These are phyloP conservation scores for Ecliptopera silaceata DNA, from an alignment of 2,888 invertebrate genomes.

Conservation along the genomic window DNA sequence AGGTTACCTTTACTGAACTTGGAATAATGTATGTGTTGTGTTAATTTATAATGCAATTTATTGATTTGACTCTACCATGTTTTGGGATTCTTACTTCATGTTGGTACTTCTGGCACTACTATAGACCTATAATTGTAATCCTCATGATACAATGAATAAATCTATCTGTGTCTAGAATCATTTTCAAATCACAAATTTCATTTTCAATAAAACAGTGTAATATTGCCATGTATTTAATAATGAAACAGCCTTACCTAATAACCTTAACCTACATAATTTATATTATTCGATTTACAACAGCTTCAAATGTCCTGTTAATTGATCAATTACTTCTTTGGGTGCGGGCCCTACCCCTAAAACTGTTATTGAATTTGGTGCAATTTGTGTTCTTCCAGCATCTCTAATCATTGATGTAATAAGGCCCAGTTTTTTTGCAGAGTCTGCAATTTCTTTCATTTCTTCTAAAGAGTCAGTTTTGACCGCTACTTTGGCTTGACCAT, in stretches of 20 bases:
- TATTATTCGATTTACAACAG: slow-evolving; percentile 83
- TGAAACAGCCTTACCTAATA: background rate
- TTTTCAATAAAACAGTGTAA: too few relatives aligned
- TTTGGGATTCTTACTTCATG: too few relatives aligned
- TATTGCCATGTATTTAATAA: background rate
- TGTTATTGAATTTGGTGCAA: slow-evolving; percentile 93
- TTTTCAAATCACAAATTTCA: too few relatives aligned
- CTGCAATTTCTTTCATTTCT: slow-evolving; percentile 86
- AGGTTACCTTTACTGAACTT: too few relatives aligned
- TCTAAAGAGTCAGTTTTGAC: slow-evolving; percentile 90
- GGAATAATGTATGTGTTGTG: too few relatives aligned
- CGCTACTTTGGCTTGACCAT: slow-evolving; percentile 94
- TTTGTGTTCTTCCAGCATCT: slow-evolving; percentile 97
- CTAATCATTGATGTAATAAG: slow-evolving; percentile 89
- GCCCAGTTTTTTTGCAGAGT: slow-evolving; percentile 86
- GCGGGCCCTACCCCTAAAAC: slow-evolving; percentile 97
- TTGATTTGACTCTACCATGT: too few relatives aligned
- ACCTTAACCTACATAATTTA: background rate
- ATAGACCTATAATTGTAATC: too few relatives aligned
- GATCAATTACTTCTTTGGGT: slow-evolving; percentile 88
- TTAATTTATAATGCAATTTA: too few relatives aligned
- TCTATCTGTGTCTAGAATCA: too few relatives aligned
- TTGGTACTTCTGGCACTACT: too few relatives aligned
- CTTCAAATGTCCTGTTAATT: slow-evolving; percentile 94
- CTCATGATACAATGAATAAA: too few relatives aligned